Conservation (phyloP, 2,113 vertebrate genomes). For the Ranitomeya imitator region DNA sequence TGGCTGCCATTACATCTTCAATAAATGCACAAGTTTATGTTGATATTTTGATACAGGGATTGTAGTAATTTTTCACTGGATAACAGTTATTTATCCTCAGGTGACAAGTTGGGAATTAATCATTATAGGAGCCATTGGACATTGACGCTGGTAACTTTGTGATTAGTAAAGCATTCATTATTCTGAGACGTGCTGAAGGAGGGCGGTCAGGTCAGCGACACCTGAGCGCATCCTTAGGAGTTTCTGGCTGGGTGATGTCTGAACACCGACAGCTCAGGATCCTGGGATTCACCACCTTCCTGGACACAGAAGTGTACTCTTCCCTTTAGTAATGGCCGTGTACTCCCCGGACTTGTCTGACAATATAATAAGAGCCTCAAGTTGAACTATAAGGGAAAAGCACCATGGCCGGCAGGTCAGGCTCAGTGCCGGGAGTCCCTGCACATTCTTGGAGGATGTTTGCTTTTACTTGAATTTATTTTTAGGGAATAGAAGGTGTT, state of each 20-base stretch:
- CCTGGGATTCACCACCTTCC: not conserved
- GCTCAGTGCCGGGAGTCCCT: not conserved
- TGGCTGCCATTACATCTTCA: too few species aligned
- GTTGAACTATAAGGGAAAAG: not conserved
- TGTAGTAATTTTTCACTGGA: not conserved
- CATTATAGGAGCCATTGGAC: not conserved
- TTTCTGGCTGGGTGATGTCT: not conserved
- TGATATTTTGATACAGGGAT: too few species aligned
- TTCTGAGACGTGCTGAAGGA: too few species aligned
- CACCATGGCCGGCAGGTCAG: not conserved
- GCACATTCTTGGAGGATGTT: conserved; percentile 14
- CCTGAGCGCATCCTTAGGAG: not conserved
- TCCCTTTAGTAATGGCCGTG: not conserved
- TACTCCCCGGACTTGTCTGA: not conserved
- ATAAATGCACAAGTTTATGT: too few species aligned
- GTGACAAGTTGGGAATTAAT: not conserved
- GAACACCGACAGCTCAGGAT: not conserved
- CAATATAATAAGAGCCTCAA: not conserved
- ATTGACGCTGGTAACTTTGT: not conserved
- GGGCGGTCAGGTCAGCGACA: too few species aligned
- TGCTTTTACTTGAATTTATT: conserved; percentile 15
- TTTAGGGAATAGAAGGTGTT: not conserved
- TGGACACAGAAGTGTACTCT: not conserved
- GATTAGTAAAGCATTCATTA: too few species aligned
- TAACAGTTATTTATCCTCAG: too few species aligned